phyloP scores from a whole-genome alignment of 37 sponge, comb jelly and placozoan species.

The Cladorhizidae sp. region DNA sequence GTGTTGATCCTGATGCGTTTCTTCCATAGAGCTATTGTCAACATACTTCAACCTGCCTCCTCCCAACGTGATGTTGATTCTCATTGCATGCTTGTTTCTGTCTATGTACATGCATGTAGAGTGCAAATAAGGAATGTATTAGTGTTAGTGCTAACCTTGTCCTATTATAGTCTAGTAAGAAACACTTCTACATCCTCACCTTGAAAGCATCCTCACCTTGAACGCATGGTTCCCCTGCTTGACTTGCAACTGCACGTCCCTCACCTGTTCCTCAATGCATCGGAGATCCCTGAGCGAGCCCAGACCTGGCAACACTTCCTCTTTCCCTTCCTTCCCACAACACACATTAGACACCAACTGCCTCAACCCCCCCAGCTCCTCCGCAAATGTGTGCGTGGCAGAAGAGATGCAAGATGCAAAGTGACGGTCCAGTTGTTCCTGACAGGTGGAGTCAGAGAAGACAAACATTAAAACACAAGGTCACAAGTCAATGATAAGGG shows the following conservation, averaged over 20 bases:
- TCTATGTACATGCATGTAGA: too few relatives aligned
- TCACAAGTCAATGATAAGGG: too few relatives aligned
- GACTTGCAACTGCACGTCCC: background rate
- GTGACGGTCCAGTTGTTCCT: slow-evolving; percentile 3
- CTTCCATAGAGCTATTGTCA: too few relatives aligned
- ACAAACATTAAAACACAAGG: too few relatives aligned
- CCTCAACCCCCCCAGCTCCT: slow-evolving; percentile 19
- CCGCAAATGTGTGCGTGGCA: slow-evolving; percentile 16
- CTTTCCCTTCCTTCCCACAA: slow-evolving; percentile 8
- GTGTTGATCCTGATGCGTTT: too few relatives aligned
- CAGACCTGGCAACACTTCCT: background rate
- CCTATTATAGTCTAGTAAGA: too few relatives aligned
- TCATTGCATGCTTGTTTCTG: too few relatives aligned
- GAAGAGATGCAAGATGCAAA: background rate
- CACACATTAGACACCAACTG: background rate
- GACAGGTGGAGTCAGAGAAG: background rate
- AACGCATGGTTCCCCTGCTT: background rate
- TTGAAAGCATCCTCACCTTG: slow-evolving; percentile 3
- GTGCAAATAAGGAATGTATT: background rate
- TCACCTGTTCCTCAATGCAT: background rate
- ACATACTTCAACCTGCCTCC: too few relatives aligned
- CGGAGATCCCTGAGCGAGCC: background rate
- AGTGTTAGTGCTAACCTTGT: too few relatives aligned
- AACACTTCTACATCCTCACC: too few relatives aligned
- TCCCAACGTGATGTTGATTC: too few relatives aligned